Percentiles rank a stretch among this genome's conserved stretches.
These are phyloP conservation scores for Phoeniculus purpureus DNA, from an alignment of 2,797 vertebrate species.

Conservation along the genomic window DNA sequence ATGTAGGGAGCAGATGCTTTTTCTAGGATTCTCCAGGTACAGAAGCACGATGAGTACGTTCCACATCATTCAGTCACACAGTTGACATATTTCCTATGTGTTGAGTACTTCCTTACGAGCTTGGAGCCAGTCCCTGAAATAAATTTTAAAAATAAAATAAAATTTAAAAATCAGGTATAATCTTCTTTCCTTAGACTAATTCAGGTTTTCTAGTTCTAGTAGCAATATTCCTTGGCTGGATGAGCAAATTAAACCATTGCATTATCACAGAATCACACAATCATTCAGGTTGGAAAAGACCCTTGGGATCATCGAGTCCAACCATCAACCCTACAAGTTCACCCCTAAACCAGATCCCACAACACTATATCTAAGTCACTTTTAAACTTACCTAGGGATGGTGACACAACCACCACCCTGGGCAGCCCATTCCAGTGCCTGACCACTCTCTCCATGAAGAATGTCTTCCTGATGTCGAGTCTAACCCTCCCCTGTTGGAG, in stretches of 20 bases:
- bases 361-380: too few relatives aligned
- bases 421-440: too few relatives aligned
- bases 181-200: not conserved
- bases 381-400: too few relatives aligned
- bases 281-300: too few relatives aligned
- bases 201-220: not conserved
- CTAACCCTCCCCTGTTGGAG: too few relatives aligned
- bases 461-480: too few relatives aligned
- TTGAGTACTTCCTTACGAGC: not conserved
- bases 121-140: not conserved
- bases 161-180: not conserved
- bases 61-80: conserved; percentile 11
- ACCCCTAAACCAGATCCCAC: too few relatives aligned
- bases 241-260: not conserved
- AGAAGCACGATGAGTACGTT: not conserved
- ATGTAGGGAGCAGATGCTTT: not conserved
- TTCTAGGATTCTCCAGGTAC: conserved; percentile 19
- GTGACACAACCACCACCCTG: too few relatives aligned
- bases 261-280: not conserved
- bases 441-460: too few relatives aligned
- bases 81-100: conserved; percentile 10
- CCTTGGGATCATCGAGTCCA: too few relatives aligned
- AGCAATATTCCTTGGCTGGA: not conserved
- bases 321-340: too few relatives aligned
- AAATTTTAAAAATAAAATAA: not conserved